These are phyloP conservation scores for Cephalopterus ornatus DNA, from an alignment of 2,113 vertebrate genomes.

Conservation along the genomic window DNA sequence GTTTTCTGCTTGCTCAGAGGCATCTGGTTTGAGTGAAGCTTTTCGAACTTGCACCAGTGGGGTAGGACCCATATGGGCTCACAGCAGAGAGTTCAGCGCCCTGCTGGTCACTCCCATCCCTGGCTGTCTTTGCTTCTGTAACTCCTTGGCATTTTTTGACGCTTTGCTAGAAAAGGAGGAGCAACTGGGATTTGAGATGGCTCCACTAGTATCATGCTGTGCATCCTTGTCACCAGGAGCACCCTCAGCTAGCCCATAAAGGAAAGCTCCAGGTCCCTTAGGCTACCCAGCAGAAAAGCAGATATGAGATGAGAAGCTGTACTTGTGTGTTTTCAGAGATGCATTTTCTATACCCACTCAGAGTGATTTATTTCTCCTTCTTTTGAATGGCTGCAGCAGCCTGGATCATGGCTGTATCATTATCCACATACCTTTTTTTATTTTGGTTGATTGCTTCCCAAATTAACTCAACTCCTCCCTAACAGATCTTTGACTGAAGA, in stretches of 20 bases:
- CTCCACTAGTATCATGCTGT: neutral
- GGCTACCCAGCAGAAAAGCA: neutral
- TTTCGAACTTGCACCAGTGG: neutral
- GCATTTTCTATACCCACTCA: neutral
- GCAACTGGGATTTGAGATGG: neutral
- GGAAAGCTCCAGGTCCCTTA: neutral
- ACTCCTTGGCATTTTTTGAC: neutral
- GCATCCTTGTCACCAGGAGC: neutral
- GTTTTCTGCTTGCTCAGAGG: neutral
- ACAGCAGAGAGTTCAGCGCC: neutral
- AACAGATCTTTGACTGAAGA: neutral
- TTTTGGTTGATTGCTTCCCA: neutral
- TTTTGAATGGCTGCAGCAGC: neutral
- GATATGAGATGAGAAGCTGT: neutral
- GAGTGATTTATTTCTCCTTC: neutral
- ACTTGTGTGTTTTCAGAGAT: neutral
- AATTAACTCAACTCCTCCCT: neutral
- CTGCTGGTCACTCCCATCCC: neutral
- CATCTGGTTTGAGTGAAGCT: slow-evolving; percentile 30
- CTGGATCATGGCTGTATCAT: neutral
- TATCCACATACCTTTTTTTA: neutral
- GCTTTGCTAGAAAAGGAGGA: neutral
- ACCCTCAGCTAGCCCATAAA: neutral
- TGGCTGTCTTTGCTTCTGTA: neutral
- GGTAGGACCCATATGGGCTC: neutral